Percentiles rank a stretch among this genome's conserved stretches.
These are phyloP conservation scores for Diorhabda carinulata DNA, from an alignment of 1,140 invertebrate species.

Conservation along the genomic window DNA sequence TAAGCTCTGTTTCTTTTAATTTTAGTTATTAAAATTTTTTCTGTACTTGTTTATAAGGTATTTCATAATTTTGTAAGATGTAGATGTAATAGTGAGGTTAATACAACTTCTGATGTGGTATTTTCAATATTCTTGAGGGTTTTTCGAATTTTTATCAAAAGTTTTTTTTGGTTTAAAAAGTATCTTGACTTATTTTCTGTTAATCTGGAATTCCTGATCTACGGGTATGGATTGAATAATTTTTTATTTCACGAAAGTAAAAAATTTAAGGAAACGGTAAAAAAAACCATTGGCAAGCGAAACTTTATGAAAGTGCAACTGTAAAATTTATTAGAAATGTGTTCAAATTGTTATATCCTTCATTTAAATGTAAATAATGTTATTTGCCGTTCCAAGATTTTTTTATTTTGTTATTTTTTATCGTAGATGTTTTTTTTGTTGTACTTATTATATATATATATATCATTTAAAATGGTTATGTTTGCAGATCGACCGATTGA, in stretches of 20 bases:
- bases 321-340: constrained; percentile 3
- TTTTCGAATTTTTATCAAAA: too few relatives aligned
- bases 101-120: too few relatives aligned
- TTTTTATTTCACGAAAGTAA: constrained; percentile 31
- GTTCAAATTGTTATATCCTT: constrained; percentile 18
- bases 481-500: not conserved
- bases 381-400: constrained; percentile 14
- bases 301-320: constrained; percentile 27
- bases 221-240: constrained; percentile 29
- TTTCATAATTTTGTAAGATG: too few relatives aligned
- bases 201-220: not conserved
- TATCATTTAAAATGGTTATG: constrained; percentile 8
- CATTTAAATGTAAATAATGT: constrained; percentile 7
- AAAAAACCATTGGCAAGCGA: constrained; percentile 23
- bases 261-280: constrained; percentile 24
- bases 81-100: too few relatives aligned
- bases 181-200: too few relatives aligned
- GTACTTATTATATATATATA: constrained; percentile 12
- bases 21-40: too few relatives aligned
- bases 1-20: too few relatives aligned
- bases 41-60: too few relatives aligned
- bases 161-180: too few relatives aligned
- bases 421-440: constrained; percentile 18
- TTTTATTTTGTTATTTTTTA: constrained; percentile 18
- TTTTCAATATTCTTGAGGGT: too few relatives aligned